Base-by-base conservation (phyloP, 2,888 invertebrate species). In the Atherix ibis region DNA sequence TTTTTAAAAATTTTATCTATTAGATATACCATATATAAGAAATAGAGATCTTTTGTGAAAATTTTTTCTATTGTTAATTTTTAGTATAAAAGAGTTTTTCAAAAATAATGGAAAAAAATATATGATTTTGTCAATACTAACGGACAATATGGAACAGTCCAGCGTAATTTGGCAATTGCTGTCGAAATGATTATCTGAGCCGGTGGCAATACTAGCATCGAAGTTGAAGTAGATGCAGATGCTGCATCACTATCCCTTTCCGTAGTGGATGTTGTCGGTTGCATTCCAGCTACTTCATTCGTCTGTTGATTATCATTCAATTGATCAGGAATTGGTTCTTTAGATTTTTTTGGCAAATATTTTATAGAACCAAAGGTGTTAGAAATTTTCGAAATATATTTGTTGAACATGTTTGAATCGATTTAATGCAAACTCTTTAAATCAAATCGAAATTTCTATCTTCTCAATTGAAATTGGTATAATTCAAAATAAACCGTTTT, bases 151-250 rank as follows among this genome's bases (percentile, higher is more conserved):
- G 63, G 52, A 39, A 67, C 51, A 13, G 64, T 62, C 41, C 59
- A 61, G 41, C 64, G 54, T 33, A 67, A 48, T 46, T 65, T 63
- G 32, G 58, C 57, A 42, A 68, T 50, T 22, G 67, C 66, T 16
- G 65, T 64, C 13, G 66, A 63, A 35, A 67, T 58, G 42, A 66
- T 62, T 40, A 64, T 60, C 35, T 65, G 60, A 14, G 65, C 59
- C 22, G 34, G 27, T 19, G 63, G 65, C 34, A 65, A 53, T 26
- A 60, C 60, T 37, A 64, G 48, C 35, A 59, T 51, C 32, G 61
- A 56, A 27, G 60, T 53, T 18, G 36, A 27, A 22, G 36, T 32
- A 12, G 36, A 27, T 17, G 30, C 6, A 8, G 22, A 8, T 43
- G 30, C 17, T 3, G 13, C 22, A 32, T 13, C 17, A 15, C 13